phyloP scores from a whole-genome alignment of 1,140 invertebrate species.

The Kradibia gibbosae region DNA sequence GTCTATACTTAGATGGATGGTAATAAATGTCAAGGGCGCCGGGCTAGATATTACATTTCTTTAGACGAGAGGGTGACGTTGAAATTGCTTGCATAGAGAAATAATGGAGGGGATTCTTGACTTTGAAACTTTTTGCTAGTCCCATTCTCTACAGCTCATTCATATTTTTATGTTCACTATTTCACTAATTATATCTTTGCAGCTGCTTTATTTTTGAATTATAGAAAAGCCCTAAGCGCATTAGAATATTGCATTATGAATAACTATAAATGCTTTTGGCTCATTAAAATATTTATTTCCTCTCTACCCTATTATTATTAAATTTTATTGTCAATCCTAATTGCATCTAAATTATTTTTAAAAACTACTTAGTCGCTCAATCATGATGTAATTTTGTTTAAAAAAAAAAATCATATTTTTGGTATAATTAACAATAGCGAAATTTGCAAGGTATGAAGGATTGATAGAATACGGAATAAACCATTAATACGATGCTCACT shows the following conservation, averaged over 20 bases:
- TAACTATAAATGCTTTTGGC: neutral
- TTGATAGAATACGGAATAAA: too few species aligned
- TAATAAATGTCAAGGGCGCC: slow-evolving; percentile 47
- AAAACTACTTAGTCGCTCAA: too few species aligned
- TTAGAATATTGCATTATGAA: neutral
- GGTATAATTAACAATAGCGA: too few species aligned
- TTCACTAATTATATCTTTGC: slow-evolving; percentile 25
- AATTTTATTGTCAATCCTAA: too few species aligned
- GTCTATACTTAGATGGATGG: slow-evolving; percentile 60
- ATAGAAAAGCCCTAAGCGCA: neutral
- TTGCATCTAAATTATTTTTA: too few species aligned
- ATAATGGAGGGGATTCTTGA: neutral
- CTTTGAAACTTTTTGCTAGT: slow-evolving; percentile 31
- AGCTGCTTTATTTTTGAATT: neutral
- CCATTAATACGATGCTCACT: too few species aligned
- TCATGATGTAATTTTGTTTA: too few species aligned
- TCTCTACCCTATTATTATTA: neutral
- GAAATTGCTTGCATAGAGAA: slow-evolving; percentile 37
- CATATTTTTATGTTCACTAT: neutral
- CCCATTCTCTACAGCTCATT: neutral
- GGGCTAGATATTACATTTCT: neutral
- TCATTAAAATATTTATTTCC: neutral
- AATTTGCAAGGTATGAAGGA: too few species aligned
- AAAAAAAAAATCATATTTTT: too few species aligned
- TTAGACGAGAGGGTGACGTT: slow-evolving; percentile 18